Base-by-base conservation (phyloP, 2,113 vertebrate genomes). In the Hyaena hyaena region DNA sequence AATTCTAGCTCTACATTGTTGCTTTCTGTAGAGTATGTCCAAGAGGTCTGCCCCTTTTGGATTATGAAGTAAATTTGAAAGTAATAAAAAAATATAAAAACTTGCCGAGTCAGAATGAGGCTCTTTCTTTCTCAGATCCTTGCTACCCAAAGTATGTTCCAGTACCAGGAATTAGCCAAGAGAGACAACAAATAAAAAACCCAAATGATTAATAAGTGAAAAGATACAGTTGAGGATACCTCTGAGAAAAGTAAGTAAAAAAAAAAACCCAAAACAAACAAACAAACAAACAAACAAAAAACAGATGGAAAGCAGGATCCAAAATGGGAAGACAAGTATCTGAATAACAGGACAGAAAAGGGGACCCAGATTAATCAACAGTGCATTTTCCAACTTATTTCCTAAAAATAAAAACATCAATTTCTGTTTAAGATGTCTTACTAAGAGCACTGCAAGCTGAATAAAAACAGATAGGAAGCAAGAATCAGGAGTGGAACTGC, bases 381-480 rank as follows among this genome's bases (percentile, higher is more conserved):
- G 26, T 17, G 3, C 53, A 53, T 28, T 33, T 66, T 85, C 24
- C 43, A 81, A 10, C 15, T 28, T 28, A 68, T 76, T 50, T n/a
- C 26, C 19, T 74, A 33, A 19, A 79, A 71, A 5, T 48, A 82
- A 93, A 71, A 15, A 23, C 19, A 55, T 16, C 7, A 4, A 55
- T 45, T 65, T 71, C 12, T 24, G 16, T 45, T 69, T 19, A 21
- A 55, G 50, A 53, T 1, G 35, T 15, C 11, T 82, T 11, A 26
- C 2, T 39, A 45, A 81, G 8, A 33, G 1, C 31, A 8, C 5
- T 74, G 0, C 4, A 8, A 1, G 4, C 26, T 50, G 24, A 4
- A 50, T 82, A 69, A 55, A 71, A 55, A 21, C 0, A 48, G 53
- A 33, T 8, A 5, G 1, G 33, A 1, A 63, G 2, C 12, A 45